Evolutionary conservation across 2,888 invertebrate species (phyloP).

Genomic region (Rotaria magnacalcarata): DNA sequence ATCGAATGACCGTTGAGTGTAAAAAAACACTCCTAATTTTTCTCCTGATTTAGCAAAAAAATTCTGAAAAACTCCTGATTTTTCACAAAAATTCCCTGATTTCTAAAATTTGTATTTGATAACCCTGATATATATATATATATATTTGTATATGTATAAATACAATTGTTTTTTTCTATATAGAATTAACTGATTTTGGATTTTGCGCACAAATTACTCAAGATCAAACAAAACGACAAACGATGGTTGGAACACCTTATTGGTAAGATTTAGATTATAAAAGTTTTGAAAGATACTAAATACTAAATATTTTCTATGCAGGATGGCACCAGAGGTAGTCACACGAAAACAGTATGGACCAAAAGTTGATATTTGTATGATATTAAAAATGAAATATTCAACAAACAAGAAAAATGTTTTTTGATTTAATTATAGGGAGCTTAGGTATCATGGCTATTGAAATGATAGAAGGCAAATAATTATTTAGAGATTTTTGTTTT

Average conservation of each 20-base stretch:
- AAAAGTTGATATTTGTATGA: constrained; percentile 80
- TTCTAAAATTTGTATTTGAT: too few relatives aligned
- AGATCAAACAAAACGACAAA: constrained; percentile 95
- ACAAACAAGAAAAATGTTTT: not conserved
- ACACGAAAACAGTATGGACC: constrained; percentile 91
- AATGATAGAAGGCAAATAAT: constrained; percentile 94
- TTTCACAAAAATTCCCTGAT: too few relatives aligned
- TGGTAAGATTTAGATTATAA: not conserved
- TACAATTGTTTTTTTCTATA: not conserved
- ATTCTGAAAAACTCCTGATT: too few relatives aligned
- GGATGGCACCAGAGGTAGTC: constrained; percentile 61
- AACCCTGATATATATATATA: not conserved
- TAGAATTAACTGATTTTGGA: constrained; percentile 81
- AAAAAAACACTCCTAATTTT: too few relatives aligned
- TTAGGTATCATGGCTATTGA: constrained; percentile 99
- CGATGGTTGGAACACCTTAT: constrained; percentile 75
- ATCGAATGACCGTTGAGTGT: too few relatives aligned
- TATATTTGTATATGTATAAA: too few relatives aligned
- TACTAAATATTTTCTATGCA: constrained; percentile 64
- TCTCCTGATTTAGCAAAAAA: too few relatives aligned
- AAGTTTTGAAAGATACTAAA: constrained; percentile 62
- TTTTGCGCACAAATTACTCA: constrained; percentile 99
- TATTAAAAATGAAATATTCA: not conserved
- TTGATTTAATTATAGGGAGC: constrained; percentile 64
- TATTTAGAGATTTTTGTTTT: too few relatives aligned